Base-by-base conservation (phyloP, 2,888 invertebrate genomes). In the Molorchus minor region DNA sequence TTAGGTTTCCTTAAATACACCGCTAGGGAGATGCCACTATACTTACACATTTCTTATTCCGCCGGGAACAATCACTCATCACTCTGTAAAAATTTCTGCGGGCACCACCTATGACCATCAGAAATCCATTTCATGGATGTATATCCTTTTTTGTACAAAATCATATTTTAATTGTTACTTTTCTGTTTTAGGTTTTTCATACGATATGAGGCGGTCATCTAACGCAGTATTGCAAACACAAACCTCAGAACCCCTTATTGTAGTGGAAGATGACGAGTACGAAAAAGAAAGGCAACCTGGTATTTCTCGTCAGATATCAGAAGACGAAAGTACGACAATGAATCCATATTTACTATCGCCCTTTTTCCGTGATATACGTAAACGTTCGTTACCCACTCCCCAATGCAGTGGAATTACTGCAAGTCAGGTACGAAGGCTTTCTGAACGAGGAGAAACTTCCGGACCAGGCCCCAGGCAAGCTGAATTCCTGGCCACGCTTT, bases 341-440 rank as follows among this genome's bases (percentile, higher is more conserved):
- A 92, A 92, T 80, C 93, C 93, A 0, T 92, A 91, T 81, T 84
- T 93, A 46, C 80, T 93, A 54, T 92, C 92, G 0, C 93, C 93
- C 2, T 93, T 91, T 71, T 82, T 86, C 49, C 82, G 88, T 52
- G 89, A 89, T 70, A 86, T 88, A 1, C 85, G 93, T 71, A 93
- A 93, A 74, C 91, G 92, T 73, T 93, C 93, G 17, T 81, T 93
- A 70, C 93, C 93, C 1, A 92, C 93, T 0, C 93, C 93, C 1
- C 89, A 91, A 69, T 93, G 93, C 72, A 88, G 91, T 56, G 93
- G 93, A 46, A 93, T 93, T 57, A 93, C 93, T 38, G 93, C 93
- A 35, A 92, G 92, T 69, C 93, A 93, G 85, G 92, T 93, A 49
- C 86, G 93, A 19, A 85, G 93, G 13, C 82, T 93, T 29, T 93